These are phyloP conservation scores for Diprion similis DNA, from an alignment of 1,140 invertebrate species.

Conservation along the genomic window DNA sequence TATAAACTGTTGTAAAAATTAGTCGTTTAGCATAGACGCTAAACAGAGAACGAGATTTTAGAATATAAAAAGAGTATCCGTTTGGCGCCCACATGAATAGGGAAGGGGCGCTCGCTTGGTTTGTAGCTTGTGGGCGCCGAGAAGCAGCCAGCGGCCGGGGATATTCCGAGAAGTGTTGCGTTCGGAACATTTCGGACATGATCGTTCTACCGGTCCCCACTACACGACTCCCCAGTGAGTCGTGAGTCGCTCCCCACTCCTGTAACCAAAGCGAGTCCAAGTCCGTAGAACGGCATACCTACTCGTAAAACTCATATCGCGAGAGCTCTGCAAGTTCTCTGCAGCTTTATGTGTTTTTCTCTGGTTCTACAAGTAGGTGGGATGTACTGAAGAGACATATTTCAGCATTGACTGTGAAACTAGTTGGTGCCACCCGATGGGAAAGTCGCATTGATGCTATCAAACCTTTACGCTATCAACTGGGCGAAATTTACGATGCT, in stretches of 20 bases:
- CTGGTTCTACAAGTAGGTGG: slow-evolving; percentile 24
- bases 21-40: neutral
- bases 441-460: slow-evolving; percentile 27
- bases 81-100: neutral
- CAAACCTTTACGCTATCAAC: slow-evolving; percentile 27
- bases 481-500: slow-evolving; percentile 28
- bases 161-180: neutral
- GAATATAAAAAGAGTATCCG: slow-evolving; percentile 1
- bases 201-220: neutral
- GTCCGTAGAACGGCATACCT: no score
- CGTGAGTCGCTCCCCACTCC: no score
- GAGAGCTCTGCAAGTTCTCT: no score
- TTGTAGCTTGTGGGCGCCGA: neutral
- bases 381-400: slow-evolving; percentile 18
- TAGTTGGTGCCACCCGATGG: slow-evolving; percentile 28
- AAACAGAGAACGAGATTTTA: neutral
- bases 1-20: neutral
- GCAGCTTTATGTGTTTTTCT: slow-evolving; percentile 16
- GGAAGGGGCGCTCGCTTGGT: neutral
- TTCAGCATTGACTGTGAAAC: slow-evolving; percentile 26
- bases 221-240: neutral
- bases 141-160: neutral
- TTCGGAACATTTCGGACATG: neutral
- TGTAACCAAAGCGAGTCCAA: no score
- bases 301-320: no score